Evolutionary conservation across 2,888 invertebrate species (phyloP).

Genomic region (Drosophila paranaensis): DNA sequence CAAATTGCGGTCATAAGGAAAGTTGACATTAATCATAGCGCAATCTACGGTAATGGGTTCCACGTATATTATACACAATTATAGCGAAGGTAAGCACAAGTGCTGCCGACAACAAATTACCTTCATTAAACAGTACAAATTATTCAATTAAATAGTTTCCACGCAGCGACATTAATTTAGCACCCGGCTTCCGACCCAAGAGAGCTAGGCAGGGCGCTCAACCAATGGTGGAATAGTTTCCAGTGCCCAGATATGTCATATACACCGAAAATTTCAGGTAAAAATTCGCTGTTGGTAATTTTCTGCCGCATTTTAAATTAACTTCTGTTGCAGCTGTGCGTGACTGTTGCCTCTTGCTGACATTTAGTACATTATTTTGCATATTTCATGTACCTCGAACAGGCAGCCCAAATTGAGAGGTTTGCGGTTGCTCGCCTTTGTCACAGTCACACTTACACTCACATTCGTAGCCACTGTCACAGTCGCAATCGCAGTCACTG

Average conservation of each 20-base stretch:
- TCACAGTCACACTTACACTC: no score
- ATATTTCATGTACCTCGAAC: conserved; percentile 51
- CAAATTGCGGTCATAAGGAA: conserved; percentile 28
- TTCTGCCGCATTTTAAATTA: conserved; percentile 23
- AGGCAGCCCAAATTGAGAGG: conserved; percentile 37
- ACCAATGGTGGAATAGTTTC: not conserved
- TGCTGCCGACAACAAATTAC: conserved; percentile 36
- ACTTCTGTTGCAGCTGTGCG: conserved; percentile 22
- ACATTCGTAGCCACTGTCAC: not conserved
- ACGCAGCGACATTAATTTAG: not conserved
- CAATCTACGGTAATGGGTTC: conserved; percentile 37
- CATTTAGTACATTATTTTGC: conserved; percentile 41
- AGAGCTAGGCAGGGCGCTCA: no score
- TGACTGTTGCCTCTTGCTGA: conserved; percentile 25
- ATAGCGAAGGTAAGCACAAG: conserved; percentile 4
- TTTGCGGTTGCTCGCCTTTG: conserved; percentile 22
- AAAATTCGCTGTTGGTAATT: conserved; percentile 21
- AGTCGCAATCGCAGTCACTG: not conserved
- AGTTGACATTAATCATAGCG: conserved; percentile 46
- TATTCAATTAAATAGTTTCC: conserved; percentile 34
- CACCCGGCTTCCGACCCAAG: not conserved
- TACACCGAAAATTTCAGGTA: not conserved
- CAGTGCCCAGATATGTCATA: no score
- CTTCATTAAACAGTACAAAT: conserved; percentile 30
- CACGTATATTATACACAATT: conserved; percentile 6